phyloP scores from a whole-genome alignment of 2,797 vertebrate species.

The Tadarida brasiliensis region DNA sequence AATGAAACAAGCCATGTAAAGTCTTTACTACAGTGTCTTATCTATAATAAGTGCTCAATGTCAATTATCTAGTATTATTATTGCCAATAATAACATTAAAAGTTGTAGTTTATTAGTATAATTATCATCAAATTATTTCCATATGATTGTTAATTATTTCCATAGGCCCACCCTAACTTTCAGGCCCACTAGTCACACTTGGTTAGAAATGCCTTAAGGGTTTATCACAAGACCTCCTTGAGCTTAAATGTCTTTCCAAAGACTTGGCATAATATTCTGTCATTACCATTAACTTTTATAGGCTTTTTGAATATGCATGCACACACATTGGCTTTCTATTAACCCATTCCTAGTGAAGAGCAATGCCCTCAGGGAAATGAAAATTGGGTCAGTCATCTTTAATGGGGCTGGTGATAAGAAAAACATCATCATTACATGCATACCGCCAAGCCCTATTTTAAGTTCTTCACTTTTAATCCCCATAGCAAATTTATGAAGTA shows the following conservation, averaged over 20 bases:
- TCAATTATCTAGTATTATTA: constrained; percentile 25
- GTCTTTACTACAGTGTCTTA: neutral
- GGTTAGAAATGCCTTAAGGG: constrained; percentile 53
- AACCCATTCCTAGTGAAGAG: constrained; percentile 34
- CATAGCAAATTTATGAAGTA: neutral
- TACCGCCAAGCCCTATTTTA: neutral
- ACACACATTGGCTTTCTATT: constrained; percentile 25
- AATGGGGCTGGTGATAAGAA: neutral
- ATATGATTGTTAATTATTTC: constrained; percentile 49
- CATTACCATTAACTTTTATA: constrained; percentile 47
- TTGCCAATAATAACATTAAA: neutral
- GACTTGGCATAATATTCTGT: neutral
- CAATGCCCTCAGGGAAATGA: constrained; percentile 48
- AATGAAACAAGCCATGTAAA: neutral
- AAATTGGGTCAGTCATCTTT: constrained; percentile 32
- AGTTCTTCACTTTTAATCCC: neutral
- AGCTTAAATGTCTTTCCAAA: constrained; percentile 40
- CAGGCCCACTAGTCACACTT: neutral
- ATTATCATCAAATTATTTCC: constrained; percentile 25
- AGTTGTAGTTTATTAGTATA: constrained; percentile 15
- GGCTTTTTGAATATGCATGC: constrained; percentile 62
- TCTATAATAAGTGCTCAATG: neutral
- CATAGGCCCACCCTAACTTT: neutral
- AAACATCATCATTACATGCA: neutral
- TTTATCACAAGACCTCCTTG: neutral